Evolutionary conservation across 2,888 invertebrate genomes (phyloP), one percentile per base, ranked within the genome.

Genomic region (Lamellibrachia columna): DNA sequence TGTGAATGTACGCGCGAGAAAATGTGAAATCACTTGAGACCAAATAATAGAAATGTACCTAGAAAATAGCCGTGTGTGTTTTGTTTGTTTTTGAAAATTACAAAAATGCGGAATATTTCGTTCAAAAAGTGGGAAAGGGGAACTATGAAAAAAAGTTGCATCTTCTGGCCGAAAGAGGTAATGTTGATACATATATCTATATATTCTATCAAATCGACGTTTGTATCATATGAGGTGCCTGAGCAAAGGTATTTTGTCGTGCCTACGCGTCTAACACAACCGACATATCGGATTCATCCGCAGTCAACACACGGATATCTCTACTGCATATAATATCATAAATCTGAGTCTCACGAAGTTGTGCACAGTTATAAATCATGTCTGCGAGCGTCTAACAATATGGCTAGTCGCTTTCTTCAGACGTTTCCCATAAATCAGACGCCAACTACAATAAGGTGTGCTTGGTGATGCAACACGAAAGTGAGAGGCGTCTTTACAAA

Each of bases 311-410:
- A 60, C 9, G n/a, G 22, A 75, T n/a, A 75, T 75, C 4, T 75
- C 75, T 75, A 22, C 75, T 75, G 75, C 75, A 75, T 75, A 75
- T 75, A 22, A 75, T 75, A 75, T 75, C 75, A 75, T 75, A 75
- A 75, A 75, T 75, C 75, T 15, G 22, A 15, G 15, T 75, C n/a
- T 75, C n/a, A 75, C 15, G n/a, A 75, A 15, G 75, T 22, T 75
- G 75, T n/a, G 75, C 22, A 75, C 75, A 75, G n/a, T 75, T 75
- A 75, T 75, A 75, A 75, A 75, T 75, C 22, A 15, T 22, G 6
- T 75, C 75, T 22, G 75, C 15, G 75, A 75, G n/a, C 75, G 75
- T 15, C 75, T 75, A 75, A 75, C 75, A 75, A 75, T 2, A n/a
- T 75, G 15, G 75, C n/a, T 75, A n/a, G 22, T n/a, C 22, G 75